Evolutionary conservation across 2,888 invertebrate genomes (phyloP).

Genomic region (Myathropa florea): DNA sequence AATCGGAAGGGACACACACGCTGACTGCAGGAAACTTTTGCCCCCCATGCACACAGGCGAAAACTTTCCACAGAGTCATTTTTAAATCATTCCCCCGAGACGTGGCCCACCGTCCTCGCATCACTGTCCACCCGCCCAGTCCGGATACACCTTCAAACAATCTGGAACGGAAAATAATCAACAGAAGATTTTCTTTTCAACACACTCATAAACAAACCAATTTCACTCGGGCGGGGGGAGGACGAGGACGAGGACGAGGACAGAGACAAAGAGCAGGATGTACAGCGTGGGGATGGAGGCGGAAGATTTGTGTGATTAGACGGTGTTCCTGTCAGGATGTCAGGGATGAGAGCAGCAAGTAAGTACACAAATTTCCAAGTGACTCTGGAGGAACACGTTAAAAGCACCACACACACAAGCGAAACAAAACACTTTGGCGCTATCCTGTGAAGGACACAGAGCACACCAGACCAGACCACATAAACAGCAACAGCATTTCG

Average conservation of each 20-base stretch:
- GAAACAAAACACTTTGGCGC: conserved; percentile 47
- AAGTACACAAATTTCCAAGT: conserved; percentile 52
- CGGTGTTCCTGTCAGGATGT: conserved; percentile 28
- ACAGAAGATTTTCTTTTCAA: conserved; percentile 68
- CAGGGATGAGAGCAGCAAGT: conserved; percentile 24
- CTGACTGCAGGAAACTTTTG: conserved; percentile 28
- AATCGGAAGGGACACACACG: conserved; percentile 36
- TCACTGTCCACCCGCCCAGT: neutral
- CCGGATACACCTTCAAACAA: conserved; percentile 45
- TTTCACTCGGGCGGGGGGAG: conserved; percentile 21
- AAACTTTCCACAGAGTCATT: conserved; percentile 47
- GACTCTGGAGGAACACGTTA: conserved; percentile 18
- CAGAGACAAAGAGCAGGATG: neutral
- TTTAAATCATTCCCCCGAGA: conserved; percentile 29
- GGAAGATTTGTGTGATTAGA: conserved; percentile 67
- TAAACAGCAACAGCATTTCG: conserved; percentile 1
- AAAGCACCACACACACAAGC: conserved; percentile 44
- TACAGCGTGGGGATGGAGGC: neutral
- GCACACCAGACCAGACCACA: neutral
- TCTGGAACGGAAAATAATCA: conserved; percentile 70
- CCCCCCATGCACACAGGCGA: neutral
- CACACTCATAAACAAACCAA: conserved; percentile 70
- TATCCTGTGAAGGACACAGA: conserved; percentile 10
- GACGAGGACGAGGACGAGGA: neutral
- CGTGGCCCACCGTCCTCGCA: neutral